Percentiles rank a stretch among this genome's conserved stretches.
Conservation (phyloP, 2,888 invertebrate species). For the Alcis repandata region DNA sequence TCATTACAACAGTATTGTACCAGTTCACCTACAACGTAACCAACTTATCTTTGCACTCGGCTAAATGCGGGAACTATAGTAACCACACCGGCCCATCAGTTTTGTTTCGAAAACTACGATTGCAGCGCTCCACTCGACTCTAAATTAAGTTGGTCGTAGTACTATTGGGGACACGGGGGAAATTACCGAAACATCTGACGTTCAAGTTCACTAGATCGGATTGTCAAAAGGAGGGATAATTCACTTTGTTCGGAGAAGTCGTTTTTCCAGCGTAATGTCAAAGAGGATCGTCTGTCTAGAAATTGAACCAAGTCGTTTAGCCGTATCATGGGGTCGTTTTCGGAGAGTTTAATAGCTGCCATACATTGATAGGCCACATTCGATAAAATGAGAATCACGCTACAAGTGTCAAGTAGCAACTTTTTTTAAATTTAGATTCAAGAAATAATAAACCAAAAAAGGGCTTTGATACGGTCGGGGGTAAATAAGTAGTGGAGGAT, state of each 20-base stretch:
- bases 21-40: background rate
- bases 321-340: background rate
- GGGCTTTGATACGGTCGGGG: too few relatives aligned
- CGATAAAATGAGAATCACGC: too few relatives aligned
- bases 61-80: background rate
- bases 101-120: slow-evolving; percentile 5
- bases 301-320: slow-evolving; percentile 1
- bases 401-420: too few relatives aligned
- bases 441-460: too few relatives aligned
- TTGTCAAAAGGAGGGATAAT: slow-evolving; percentile 39
- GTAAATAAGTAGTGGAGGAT: too few relatives aligned
- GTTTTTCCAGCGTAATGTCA: slow-evolving; percentile 27
- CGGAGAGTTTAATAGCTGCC: background rate
- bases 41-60: background rate
- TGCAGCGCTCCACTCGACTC: background rate
- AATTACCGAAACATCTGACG: slow-evolving; percentile 46
- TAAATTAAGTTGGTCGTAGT: background rate
- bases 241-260: slow-evolving; percentile 37
- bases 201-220: slow-evolving; percentile 43
- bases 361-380: too few relatives aligned
- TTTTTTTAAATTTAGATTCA: too few relatives aligned
- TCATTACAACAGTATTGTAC: slow-evolving; percentile 25
- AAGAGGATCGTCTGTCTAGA: slow-evolving; percentile 14
- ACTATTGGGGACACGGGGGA: slow-evolving; percentile 45
- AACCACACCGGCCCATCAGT: background rate